Evolutionary conservation across 2,888 invertebrate species (phyloP).

Genomic region (Lampropteryx suffumata): DNA sequence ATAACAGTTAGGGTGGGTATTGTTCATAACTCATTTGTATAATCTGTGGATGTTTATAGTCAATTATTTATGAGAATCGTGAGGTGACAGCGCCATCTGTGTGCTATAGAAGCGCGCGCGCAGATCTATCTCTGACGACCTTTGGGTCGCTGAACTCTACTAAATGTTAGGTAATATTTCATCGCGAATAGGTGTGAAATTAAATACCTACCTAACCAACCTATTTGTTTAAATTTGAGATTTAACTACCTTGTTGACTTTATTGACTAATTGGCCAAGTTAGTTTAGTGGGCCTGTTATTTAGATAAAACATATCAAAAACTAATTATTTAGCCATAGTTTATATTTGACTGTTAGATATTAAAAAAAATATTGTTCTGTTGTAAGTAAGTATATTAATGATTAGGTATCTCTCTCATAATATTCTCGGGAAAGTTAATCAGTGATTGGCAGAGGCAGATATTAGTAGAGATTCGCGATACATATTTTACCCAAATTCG

Average conservation of each 20-base stretch:
- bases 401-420: too few species aligned
- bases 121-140: constrained; percentile 52
- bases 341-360: too few species aligned
- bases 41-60: constrained; percentile 42
- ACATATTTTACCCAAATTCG: constrained; percentile 27
- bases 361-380: too few species aligned
- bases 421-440: not conserved
- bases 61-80: constrained; percentile 40
- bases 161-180: constrained; percentile 41
- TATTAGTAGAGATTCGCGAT: constrained; percentile 20
- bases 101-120: constrained; percentile 46
- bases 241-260: constrained; percentile 8
- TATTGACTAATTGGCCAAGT: constrained; percentile 15
- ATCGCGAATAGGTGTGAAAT: constrained; percentile 33
- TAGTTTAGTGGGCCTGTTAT: constrained; percentile 6
- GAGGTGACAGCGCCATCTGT: constrained; percentile 44
- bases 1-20: constrained; percentile 40
- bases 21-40: constrained; percentile 46
- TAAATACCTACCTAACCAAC: constrained; percentile 20
- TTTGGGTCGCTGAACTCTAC: constrained; percentile 56
- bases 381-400: too few species aligned
- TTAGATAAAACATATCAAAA: too few species aligned
- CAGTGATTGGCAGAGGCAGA: constrained; percentile 8
- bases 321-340: too few species aligned
- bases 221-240: constrained; percentile 11